phyloP scores from a whole-genome alignment of 2,113 vertebrate genomes.

The Periophthalmus modestus region DNA sequence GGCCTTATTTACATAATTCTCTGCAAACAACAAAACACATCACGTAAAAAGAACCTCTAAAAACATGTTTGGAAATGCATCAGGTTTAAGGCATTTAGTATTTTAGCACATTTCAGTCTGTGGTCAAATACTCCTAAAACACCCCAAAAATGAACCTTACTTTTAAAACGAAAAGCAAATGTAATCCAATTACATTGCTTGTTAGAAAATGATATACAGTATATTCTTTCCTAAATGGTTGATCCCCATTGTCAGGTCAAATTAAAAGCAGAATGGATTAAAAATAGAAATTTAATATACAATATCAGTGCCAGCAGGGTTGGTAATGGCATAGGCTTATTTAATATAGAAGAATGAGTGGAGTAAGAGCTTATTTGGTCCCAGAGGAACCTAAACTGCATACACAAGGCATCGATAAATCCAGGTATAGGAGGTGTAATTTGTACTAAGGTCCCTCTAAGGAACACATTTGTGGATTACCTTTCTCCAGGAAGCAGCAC shows the following conservation, averaged over 20 bases:
- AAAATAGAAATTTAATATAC: not conserved
- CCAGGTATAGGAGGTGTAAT: not conserved
- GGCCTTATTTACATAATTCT: no score
- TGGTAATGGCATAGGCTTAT: not conserved
- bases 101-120: not conserved
- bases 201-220: not conserved
- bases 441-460: not conserved
- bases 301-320: not conserved
- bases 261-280: no score
- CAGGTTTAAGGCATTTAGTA: no score
- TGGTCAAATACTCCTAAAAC: not conserved
- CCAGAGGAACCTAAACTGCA: not conserved
- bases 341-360: not conserved
- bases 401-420: not conserved
- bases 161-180: not conserved
- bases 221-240: no score
- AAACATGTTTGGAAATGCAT: no score
- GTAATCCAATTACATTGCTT: no score
- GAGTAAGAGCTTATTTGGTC: not conserved
- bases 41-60: no score
- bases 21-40: no score
- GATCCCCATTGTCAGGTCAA: no score
- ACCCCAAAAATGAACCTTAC: no score
- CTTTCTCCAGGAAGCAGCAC: slow-evolving; percentile 87
- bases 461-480: slow-evolving; percentile 66